phyloP scores from a whole-genome alignment of 2,113 vertebrate genomes.

The Rhinolophus ferrumequinum region DNA sequence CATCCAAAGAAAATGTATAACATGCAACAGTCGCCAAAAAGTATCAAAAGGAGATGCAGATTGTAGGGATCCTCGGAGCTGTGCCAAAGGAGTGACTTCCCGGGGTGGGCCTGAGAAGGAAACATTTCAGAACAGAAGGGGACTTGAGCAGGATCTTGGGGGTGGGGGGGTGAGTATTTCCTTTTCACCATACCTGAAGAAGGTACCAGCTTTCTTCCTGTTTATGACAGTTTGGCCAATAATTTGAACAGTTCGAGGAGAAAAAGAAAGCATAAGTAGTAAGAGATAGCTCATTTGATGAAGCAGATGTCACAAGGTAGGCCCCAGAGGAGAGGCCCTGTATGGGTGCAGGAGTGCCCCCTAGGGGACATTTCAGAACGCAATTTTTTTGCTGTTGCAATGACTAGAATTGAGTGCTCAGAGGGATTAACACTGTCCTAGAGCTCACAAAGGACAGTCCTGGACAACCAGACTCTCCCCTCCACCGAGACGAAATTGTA shows the following conservation, averaged over 20 bases:
- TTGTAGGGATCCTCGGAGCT: rapidly evolving
- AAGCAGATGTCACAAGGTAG: neutral
- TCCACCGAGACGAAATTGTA: neutral
- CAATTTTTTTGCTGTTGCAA: neutral
- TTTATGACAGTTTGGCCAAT: neutral
- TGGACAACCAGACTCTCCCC: neutral
- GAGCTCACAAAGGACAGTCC: neutral
- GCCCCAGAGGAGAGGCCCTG: neutral
- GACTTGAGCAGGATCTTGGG: neutral
- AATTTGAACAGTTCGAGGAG: neutral
- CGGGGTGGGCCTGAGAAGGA: neutral
- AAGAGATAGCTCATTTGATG: neutral
- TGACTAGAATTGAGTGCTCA: neutral
- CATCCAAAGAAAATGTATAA: rapidly evolving
- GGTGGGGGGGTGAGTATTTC: neutral
- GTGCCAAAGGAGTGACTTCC: neutral
- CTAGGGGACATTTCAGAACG: neutral
- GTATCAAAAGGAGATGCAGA: neutral
- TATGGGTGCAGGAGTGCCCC: neutral
- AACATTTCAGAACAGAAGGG: neutral
- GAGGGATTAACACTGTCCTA: neutral
- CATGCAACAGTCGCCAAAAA: rapidly evolving
- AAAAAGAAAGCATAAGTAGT: neutral
- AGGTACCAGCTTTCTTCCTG: neutral
- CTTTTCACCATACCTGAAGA: neutral